Evolutionary conservation across 2,888 invertebrate genomes (phyloP).

Genomic region (Adelphocoris suturalis): DNA sequence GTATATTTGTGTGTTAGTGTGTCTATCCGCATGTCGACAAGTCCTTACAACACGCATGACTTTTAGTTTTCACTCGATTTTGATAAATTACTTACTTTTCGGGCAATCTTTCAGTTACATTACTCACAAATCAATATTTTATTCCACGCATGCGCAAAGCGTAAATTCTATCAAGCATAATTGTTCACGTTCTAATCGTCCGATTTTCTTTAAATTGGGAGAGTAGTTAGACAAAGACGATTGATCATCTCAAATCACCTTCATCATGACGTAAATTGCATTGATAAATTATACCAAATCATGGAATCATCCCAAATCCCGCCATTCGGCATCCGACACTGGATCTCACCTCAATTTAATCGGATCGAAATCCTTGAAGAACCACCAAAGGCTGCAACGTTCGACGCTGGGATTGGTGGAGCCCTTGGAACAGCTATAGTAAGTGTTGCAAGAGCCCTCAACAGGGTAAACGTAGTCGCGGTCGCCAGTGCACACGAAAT

Average conservation of each 20-base stretch:
- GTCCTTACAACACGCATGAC: too few species aligned
- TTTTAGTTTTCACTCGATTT: too few species aligned
- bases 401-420: neutral
- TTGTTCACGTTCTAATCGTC: too few species aligned
- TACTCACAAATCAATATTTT: neutral
- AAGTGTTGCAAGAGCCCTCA: neutral
- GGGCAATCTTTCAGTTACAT: neutral
- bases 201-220: too few species aligned
- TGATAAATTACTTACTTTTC: too few species aligned
- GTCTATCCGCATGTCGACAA: too few species aligned
- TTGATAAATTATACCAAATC: too few species aligned
- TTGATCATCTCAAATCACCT: neutral
- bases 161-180: too few species aligned
- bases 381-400: neutral
- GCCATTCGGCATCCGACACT: neutral
- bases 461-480: neutral
- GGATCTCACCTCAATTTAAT: neutral
- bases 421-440: constrained; percentile 30
- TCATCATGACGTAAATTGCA: neutral
- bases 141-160: too few species aligned
- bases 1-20: too few species aligned
- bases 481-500: neutral
- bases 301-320: neutral
- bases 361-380: constrained; percentile 20
- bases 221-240: neutral